Base-by-base conservation (phyloP, 2,888 invertebrate species). In the Epiblema foenella region DNA sequence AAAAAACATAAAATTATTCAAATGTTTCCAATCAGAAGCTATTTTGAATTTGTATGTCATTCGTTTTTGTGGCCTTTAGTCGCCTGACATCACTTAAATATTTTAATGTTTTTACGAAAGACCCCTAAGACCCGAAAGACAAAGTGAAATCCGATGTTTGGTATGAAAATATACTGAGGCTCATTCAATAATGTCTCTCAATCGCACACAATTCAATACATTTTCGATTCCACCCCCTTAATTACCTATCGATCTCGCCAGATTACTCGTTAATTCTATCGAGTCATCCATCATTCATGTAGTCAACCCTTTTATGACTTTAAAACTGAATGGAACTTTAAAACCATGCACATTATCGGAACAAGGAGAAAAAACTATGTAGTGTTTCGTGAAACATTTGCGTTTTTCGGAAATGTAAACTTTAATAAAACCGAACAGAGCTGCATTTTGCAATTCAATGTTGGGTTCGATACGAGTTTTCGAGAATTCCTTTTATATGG, bases 401-500 rank as follows among this genome's bases (percentile, higher is more conserved):
- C 20, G 9, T 33, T 33, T 8, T 3, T 12, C 37, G 0, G 1
- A 10, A 63, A 33, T 63, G 18, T 51, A 8, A 37, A 52, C 51
- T 63, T 15, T 63, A 37, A 18, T 8, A 15, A 20, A 39, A 15
- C 7, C 33, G 18, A 9, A n/a, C 15, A 37, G n/a, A 20, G n/a
- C 20, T 20, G 33, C 10, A 10, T 20, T 51, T 63, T n/a, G 3
- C 51, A 52, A 17, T 52, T 18, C 15, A n/a, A 1, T 12, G 11
- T 39, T 64, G 18, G 8, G 18, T 33, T 17, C 58, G 49, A 63
- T 69, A 42, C 17, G 58, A 63, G 58, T 58, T 69, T 64, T 8
- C 24, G 37, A 20, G 46, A 37, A 29, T 51, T 33, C 33, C 7
- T 20, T 63, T 63, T 5, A 29, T 15, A 59, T 42, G 60, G 60